Evolutionary conservation across 1,140 invertebrate species (phyloP).

Genomic region (Drosophila sechellia): DNA sequence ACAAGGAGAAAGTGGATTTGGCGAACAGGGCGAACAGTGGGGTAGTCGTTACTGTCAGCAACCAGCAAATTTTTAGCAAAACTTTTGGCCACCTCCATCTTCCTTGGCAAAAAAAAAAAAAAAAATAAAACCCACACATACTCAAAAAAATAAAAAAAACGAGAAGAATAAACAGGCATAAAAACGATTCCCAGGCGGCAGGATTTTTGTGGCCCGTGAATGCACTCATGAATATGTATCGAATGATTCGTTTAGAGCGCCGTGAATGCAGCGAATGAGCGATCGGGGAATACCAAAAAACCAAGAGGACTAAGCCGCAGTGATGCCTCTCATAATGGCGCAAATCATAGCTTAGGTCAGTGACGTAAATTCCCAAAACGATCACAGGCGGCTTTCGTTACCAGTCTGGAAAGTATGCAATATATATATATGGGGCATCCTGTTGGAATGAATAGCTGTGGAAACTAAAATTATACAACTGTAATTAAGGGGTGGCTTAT

Average conservation of each 20-base stretch:
- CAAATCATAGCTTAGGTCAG: constrained; percentile 11
- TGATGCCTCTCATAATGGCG: constrained; percentile 3
- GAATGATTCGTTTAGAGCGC: constrained; percentile 16
- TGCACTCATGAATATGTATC: constrained; percentile 53
- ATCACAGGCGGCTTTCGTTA: constrained; percentile 4
- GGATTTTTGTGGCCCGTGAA: constrained; percentile 32
- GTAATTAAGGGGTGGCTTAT: not conserved
- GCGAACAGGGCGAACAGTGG: not conserved
- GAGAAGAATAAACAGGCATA: not conserved
- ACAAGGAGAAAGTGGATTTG: constrained; percentile 18
- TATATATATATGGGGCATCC: not conserved
- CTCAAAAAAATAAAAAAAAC: not conserved
- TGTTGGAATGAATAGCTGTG: no score
- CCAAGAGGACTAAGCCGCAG: not conserved
- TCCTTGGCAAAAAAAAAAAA: not conserved
- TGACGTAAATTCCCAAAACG: not conserved
- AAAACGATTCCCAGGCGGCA: constrained; percentile 31
- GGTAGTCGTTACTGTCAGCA: constrained; percentile 51
- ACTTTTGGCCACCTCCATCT: constrained; percentile 32
- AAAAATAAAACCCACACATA: not conserved
- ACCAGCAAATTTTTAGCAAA: constrained; percentile 58
- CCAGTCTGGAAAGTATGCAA: not conserved
- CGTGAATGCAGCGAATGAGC: constrained; percentile 30
- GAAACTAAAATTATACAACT: not conserved
- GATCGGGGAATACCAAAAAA: constrained; percentile 2